phyloP scores from a whole-genome alignment of 2,888 invertebrate genomes.

The Watsonalla binaria region DNA sequence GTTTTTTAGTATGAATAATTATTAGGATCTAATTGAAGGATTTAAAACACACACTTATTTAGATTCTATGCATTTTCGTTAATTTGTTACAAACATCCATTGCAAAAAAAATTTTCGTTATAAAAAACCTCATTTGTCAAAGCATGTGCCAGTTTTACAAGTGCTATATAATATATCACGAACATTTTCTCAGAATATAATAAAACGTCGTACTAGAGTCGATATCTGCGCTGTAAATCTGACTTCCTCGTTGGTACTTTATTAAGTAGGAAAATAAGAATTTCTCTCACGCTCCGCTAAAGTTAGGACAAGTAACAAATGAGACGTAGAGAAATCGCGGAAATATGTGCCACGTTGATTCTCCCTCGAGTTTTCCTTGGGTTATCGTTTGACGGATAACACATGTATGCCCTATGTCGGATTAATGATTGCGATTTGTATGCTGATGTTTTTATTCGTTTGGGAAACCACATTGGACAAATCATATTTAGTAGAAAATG shows the following conservation, averaged over 20 bases:
- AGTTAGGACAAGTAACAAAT: constrained; percentile 64
- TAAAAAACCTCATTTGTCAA: neutral
- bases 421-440: constrained; percentile 42
- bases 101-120: neutral
- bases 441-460: too few species aligned
- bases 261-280: constrained; percentile 44
- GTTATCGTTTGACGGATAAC: constrained; percentile 37
- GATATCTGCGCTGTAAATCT: constrained; percentile 37
- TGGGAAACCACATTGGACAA: too few species aligned
- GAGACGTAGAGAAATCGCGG: constrained; percentile 65
- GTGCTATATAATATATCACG: neutral
- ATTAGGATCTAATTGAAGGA: too few species aligned
- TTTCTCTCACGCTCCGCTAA: constrained; percentile 52
- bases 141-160: neutral
- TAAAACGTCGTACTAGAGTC: constrained; percentile 13
- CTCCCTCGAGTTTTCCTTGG: constrained; percentile 41
- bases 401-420: constrained; percentile 32
- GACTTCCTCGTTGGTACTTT: constrained; percentile 31
- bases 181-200: constrained; percentile 4
- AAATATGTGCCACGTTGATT: constrained; percentile 68
- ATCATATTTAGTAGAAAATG: too few species aligned
- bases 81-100: neutral
- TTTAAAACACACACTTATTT: too few species aligned
- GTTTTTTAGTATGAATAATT: too few species aligned
- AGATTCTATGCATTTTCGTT: too few species aligned